A percentile compares a stretch with the other conserved stretches of the same genome.
These are phyloP conservation scores for Rhipidura dahli DNA, from an alignment of 2,113 vertebrate genomes.

Conservation along the genomic window DNA sequence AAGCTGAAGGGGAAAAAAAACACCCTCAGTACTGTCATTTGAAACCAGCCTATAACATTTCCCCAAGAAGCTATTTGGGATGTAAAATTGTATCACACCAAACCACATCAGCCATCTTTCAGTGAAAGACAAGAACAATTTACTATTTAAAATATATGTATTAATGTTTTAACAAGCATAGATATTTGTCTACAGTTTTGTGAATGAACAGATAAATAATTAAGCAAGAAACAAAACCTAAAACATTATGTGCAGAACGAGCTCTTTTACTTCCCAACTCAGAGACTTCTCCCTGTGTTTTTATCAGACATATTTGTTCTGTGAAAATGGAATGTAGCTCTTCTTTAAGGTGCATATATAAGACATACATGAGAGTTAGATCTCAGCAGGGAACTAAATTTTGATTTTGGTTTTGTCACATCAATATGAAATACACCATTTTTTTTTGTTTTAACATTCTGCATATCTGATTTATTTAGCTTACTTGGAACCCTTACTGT, in stretches of 20 bases:
- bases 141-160: neutral
- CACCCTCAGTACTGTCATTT: neutral
- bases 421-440: neutral
- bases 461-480: neutral
- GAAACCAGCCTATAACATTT: constrained; percentile 46
- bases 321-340: neutral
- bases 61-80: neutral
- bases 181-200: neutral
- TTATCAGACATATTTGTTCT: constrained; percentile 21
- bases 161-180: neutral
- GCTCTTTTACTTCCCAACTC: neutral
- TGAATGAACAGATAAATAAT: neutral
- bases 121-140: neutral
- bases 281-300: constrained; percentile 5
- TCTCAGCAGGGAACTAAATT: neutral
- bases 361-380: neutral
- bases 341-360: neutral
- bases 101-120: neutral
- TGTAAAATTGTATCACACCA: constrained; percentile 10
- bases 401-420: neutral
- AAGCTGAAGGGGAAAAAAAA: constrained; percentile 19
- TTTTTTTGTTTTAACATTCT: neutral
- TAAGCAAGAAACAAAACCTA: neutral
- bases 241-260: neutral
- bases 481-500: neutral